phyloP scores from a whole-genome alignment of 2,113 vertebrate genomes.

The Telmatochromis sp. region DNA sequence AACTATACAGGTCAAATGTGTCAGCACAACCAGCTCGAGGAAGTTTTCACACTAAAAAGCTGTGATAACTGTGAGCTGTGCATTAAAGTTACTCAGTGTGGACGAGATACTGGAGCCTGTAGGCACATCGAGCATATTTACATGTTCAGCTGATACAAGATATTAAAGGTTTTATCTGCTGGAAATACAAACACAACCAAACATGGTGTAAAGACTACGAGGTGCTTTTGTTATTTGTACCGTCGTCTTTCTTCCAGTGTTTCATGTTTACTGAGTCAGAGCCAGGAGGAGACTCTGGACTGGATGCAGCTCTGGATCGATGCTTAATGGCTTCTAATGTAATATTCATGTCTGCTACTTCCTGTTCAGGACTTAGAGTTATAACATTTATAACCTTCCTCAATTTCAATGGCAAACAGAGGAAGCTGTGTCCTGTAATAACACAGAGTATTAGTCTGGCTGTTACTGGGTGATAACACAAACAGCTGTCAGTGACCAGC shows the following conservation, averaged over 20 bases:
- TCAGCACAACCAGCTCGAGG: not conserved
- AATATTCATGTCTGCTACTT: not conserved
- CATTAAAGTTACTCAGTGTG: not conserved
- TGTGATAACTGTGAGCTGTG: not conserved
- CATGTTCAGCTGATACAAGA: not conserved
- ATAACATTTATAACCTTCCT: not conserved
- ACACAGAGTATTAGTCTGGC: no score
- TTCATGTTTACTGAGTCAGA: not conserved
- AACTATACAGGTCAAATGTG: not conserved
- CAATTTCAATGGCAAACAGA: not conserved
- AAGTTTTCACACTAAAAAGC: not conserved
- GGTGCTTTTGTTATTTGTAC: not conserved
- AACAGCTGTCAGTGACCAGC: not conserved
- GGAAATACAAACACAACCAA: not conserved
- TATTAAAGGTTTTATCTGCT: not conserved
- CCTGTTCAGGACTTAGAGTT: not conserved
- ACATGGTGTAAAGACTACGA: not conserved
- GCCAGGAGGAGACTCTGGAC: not conserved
- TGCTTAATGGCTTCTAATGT: not conserved
- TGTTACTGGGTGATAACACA: not conserved
- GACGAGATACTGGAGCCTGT: not conserved
- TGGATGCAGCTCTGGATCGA: not conserved
- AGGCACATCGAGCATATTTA: not conserved
- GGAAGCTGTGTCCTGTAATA: no score
- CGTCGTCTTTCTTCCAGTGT: rapidly evolving